Conservation (phyloP, 2,797 vertebrate species). For the Melanotaenia maccullochi region DNA sequence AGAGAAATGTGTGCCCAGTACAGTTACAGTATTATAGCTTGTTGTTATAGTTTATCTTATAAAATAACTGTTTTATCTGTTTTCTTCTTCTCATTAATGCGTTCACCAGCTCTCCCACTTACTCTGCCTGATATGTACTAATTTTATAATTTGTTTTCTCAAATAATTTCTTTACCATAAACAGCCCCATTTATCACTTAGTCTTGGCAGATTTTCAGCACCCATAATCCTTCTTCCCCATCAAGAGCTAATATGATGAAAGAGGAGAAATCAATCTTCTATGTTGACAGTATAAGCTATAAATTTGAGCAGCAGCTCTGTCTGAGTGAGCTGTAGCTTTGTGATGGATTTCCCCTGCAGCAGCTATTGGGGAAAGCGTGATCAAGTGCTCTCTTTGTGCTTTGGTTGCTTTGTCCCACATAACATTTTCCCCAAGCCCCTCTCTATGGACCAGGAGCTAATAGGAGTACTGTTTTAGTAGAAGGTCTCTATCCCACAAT, state of each 20-base stretch:
- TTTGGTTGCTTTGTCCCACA: no score
- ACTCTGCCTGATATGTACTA: background rate
- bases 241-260: constrained; percentile 25
- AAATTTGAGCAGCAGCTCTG: constrained; percentile 11
- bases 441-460: no score
- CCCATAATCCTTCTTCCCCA: constrained; percentile 20
- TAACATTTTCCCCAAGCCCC: no score
- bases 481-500: no score
- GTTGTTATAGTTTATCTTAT: no score
- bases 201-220: constrained; percentile 30
- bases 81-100: background rate
- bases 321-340: constrained; percentile 4
- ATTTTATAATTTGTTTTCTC: background rate
- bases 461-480: no score
- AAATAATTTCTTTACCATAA: constrained; percentile 4
- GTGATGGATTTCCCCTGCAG: constrained; percentile 19
- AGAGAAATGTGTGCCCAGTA: no score
- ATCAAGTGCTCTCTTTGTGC: constrained; percentile 11
- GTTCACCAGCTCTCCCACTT: no score
- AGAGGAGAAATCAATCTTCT: constrained; percentile 23
- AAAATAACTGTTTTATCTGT: background rate
- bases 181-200: constrained; percentile 26
- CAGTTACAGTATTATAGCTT: no score
- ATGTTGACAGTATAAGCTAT: constrained; percentile 18
- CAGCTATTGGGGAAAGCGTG: background rate